Percentiles rank a stretch among this genome's conserved stretches.
Conservation (phyloP, 2,888 invertebrate species). For the Barypeithes pellucidus region DNA sequence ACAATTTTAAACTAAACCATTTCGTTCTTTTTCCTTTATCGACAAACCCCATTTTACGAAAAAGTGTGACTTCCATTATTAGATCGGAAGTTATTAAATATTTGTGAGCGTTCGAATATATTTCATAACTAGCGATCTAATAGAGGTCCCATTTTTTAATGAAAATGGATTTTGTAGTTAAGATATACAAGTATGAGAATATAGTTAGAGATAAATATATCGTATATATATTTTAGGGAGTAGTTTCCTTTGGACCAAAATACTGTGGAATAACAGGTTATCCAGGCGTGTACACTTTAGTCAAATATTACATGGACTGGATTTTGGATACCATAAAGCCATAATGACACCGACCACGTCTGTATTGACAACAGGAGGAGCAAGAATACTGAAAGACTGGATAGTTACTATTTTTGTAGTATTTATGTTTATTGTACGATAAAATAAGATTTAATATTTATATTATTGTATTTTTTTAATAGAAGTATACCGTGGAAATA, state of each 20-base stretch:
- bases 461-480: not conserved
- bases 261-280: conserved; percentile 72
- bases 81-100: no score
- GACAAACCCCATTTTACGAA: no score
- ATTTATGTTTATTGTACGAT: conserved; percentile 16
- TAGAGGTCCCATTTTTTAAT: no score
- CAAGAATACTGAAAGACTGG: conserved; percentile 25
- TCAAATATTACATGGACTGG: conserved; percentile 79
- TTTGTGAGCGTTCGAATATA: no score
- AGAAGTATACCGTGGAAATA: not conserved
- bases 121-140: no score
- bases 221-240: conserved; percentile 60
- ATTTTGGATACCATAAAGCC: conserved; percentile 73
- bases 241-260: conserved; percentile 73
- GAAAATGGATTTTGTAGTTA: no score
- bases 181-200: no score
- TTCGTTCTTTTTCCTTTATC: no score
- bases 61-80: no score
- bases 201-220: no score
- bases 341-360: no score
- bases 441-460: conserved; percentile 1
- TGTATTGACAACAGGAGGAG: not conserved
- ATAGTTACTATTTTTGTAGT: conserved; percentile 3
- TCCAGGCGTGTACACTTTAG: conserved; percentile 82
- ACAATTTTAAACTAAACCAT: no score